phyloP scores from a whole-genome alignment of 2,888 invertebrate species.

The Willowsia nigromaculata region DNA sequence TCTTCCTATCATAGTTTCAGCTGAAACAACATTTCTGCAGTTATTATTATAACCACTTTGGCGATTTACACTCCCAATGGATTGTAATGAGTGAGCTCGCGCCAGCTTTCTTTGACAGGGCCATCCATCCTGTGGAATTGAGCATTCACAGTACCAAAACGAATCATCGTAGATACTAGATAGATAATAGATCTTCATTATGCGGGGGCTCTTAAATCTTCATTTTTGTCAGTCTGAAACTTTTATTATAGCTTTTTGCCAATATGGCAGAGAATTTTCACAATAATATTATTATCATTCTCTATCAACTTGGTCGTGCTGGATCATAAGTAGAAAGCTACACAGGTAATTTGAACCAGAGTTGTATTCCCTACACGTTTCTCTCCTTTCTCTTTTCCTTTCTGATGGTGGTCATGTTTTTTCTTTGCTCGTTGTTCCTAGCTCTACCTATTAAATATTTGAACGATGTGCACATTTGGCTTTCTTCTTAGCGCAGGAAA shows the following conservation, averaged over 20 bases:
- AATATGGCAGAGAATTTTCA: background rate
- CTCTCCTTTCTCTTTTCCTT: background rate
- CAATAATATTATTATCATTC: too few relatives aligned
- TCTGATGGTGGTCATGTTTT: background rate
- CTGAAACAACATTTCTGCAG: background rate
- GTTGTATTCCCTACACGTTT: too few relatives aligned
- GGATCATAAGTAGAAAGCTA: too few relatives aligned
- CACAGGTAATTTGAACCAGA: too few relatives aligned
- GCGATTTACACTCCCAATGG: background rate
- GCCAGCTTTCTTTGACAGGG: background rate
- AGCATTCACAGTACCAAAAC: background rate
- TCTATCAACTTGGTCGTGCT: too few relatives aligned
- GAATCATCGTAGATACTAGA: background rate
- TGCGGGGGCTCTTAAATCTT: slow-evolving; percentile 5
- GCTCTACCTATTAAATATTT: background rate
- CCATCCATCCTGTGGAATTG: background rate
- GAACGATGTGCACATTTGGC: background rate
- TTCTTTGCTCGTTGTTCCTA: background rate
- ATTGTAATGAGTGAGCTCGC: background rate
- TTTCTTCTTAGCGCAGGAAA: background rate
- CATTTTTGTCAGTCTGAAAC: slow-evolving; percentile 8
- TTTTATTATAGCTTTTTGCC: background rate
- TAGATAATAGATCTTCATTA: background rate
- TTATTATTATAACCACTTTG: background rate
- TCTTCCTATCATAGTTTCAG: too few relatives aligned